Evolutionary conservation across 2,797 vertebrate species (phyloP).

Genomic region (Miichthys miiuy): DNA sequence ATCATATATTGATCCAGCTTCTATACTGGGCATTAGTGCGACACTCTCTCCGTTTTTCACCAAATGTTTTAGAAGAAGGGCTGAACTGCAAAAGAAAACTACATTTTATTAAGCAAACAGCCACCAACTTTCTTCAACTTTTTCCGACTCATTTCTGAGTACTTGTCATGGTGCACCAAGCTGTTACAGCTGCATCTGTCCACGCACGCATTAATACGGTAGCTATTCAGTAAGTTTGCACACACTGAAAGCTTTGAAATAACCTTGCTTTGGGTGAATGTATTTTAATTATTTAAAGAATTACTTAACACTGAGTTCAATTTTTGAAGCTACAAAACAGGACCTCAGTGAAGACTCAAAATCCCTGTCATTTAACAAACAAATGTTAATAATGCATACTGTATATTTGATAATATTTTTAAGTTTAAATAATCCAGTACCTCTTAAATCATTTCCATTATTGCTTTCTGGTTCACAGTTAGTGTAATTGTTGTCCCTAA

Average conservation of each 20-base stretch:
- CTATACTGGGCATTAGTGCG: neutral
- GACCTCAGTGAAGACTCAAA: neutral
- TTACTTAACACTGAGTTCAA: neutral
- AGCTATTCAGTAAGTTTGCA: neutral
- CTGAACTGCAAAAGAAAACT: slow-evolving; percentile 13
- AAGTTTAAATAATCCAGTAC: no score
- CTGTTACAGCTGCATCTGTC: neutral
- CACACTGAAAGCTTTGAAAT: neutral
- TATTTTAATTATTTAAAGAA: neutral
- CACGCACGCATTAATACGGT: neutral
- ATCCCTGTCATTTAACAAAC: neutral
- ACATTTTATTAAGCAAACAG: slow-evolving; percentile 9
- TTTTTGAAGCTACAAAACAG: neutral
- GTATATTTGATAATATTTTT: no score
- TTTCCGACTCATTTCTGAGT: neutral
- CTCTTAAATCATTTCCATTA: no score
- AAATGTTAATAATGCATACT: no score
- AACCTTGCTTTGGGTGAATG: neutral
- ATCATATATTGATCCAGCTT: slow-evolving; percentile 56
- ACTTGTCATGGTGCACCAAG: neutral
- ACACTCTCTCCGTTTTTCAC: slow-evolving; percentile 29
- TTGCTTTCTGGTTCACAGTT: no score
- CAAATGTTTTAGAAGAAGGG: slow-evolving; percentile 7
- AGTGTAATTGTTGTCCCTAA: no score
- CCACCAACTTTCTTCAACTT: neutral